Evolutionary conservation across 2,797 vertebrate species (phyloP).

Genomic region (Myripristis jacobus): DNA sequence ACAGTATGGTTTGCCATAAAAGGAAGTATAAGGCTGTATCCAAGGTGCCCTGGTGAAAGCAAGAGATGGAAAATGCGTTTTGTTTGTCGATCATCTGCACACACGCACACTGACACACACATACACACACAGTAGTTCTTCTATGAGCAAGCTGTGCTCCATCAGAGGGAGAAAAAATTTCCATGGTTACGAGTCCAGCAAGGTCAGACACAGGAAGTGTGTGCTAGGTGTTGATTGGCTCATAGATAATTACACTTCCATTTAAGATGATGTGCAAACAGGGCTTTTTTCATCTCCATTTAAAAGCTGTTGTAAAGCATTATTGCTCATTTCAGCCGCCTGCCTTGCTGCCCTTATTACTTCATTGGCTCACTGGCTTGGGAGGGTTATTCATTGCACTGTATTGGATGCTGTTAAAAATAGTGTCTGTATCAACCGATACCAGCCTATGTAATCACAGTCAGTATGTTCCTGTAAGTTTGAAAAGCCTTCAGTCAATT

Average conservation of each 20-base stretch:
- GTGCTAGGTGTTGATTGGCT: constrained; percentile 75
- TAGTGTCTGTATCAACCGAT: constrained; percentile 73
- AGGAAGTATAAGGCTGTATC: constrained; percentile 53
- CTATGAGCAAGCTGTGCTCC: constrained; percentile 57
- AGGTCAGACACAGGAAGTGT: constrained; percentile 81
- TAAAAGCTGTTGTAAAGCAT: constrained; percentile 67
- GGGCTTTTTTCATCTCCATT: constrained; percentile 47
- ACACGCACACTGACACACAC: constrained; percentile 19
- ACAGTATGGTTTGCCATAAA: constrained; percentile 59
- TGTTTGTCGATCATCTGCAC: constrained; percentile 52
- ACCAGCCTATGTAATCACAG: constrained; percentile 57
- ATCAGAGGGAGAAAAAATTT: constrained; percentile 65
- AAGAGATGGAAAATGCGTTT: constrained; percentile 46
- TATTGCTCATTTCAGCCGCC: constrained; percentile 71
- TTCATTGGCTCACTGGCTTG: constrained; percentile 63
- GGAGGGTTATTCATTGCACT: constrained; percentile 66
- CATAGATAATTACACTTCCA: constrained; percentile 82
- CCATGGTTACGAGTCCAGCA: constrained; percentile 80
- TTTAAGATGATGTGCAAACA: constrained; percentile 74
- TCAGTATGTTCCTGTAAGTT: constrained; percentile 71
- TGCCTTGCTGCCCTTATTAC: constrained; percentile 66
- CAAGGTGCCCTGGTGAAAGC: constrained; percentile 57
- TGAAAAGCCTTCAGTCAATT: constrained; percentile 73
- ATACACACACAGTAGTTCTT: constrained; percentile 29
- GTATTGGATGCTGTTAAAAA: constrained; percentile 71